These are phyloP conservation scores for Cetonia aurata DNA, from an alignment of 2,888 invertebrate genomes.

Conservation along the genomic window DNA sequence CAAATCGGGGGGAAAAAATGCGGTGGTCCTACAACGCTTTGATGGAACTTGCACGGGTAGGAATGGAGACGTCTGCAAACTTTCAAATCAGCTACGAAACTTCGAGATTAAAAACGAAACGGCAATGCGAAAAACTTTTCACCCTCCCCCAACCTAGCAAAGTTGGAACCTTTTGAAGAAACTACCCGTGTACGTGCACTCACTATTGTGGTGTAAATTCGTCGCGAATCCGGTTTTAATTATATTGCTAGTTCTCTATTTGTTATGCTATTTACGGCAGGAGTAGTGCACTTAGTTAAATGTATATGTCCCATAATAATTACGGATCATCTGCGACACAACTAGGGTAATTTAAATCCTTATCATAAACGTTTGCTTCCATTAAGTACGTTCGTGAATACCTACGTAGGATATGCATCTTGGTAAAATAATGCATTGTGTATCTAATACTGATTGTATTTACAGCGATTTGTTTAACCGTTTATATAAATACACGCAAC, in stretches of 20 bases:
- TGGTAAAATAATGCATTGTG: too few relatives aligned
- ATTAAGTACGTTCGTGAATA: too few relatives aligned
- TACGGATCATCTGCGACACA: too few relatives aligned
- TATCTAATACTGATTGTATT: background rate
- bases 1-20: constrained; percentile 28
- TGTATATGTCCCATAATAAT: too few relatives aligned
- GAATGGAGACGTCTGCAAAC: constrained; percentile 31
- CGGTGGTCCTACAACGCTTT: constrained; percentile 6
- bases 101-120: constrained; percentile 36
- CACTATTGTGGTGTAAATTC: background rate
- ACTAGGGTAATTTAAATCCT: too few relatives aligned
- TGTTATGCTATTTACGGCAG: too few relatives aligned
- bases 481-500: constrained; percentile 2
- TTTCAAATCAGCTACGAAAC: constrained; percentile 33
- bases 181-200: background rate
- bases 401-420: too few relatives aligned
- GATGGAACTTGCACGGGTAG: constrained; percentile 22
- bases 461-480: background rate
- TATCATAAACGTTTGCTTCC: too few relatives aligned
- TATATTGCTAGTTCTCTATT: too few relatives aligned
- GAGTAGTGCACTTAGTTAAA: too few relatives aligned
- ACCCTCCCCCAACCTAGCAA: background rate
- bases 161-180: constrained; percentile 2
- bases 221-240: background rate
- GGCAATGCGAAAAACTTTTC: constrained; percentile 17